Percentiles rank a stretch among this genome's conserved stretches.
Conservation (phyloP, 2,797 vertebrate species). For the Coranthus polyacanthus region DNA sequence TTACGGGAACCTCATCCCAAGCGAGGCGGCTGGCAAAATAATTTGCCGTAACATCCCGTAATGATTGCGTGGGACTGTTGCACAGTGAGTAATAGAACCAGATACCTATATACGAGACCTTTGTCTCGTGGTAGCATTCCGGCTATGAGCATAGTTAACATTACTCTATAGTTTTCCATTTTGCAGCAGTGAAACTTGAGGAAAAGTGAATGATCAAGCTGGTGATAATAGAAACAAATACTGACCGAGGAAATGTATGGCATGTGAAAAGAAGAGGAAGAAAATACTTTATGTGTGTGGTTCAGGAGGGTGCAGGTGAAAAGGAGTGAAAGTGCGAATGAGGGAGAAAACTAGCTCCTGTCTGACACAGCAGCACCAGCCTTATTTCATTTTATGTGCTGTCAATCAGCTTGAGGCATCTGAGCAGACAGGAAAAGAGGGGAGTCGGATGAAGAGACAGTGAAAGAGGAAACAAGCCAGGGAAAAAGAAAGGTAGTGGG, state of each 20-base stretch:
- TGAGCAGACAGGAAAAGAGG: conserved; percentile 62
- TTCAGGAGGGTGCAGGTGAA: conserved; percentile 63
- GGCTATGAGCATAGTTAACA: conserved; percentile 34
- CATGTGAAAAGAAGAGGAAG: conserved; percentile 46
- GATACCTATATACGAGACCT: conserved; percentile 68
- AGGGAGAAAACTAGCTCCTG: conserved; percentile 68
- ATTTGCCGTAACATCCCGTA: conserved; percentile 80
- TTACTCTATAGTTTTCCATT: conserved; percentile 46
- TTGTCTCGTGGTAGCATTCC: conserved; percentile 53
- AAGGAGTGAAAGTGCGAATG: conserved; percentile 65
- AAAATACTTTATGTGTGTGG: conserved; percentile 29
- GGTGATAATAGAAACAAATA: conserved; percentile 66
- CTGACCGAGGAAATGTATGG: conserved; percentile 52
- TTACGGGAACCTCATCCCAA: conserved; percentile 76
- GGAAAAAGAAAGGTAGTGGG: conserved; percentile 52
- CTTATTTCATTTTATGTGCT: conserved; percentile 81
- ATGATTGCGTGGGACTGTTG: conserved; percentile 74
- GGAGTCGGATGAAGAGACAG: conserved; percentile 33
- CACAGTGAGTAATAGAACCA: conserved; percentile 62
- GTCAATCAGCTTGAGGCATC: conserved; percentile 79
- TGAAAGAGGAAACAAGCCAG: conserved; percentile 59
- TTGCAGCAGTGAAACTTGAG: conserved; percentile 47
- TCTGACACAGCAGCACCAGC: conserved; percentile 68
- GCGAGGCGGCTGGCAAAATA: conserved; percentile 77
- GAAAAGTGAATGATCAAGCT: conserved; percentile 52